These are phyloP conservation scores for Tanytarsus gracilentus DNA, from an alignment of 2,888 invertebrate genomes.

Conservation along the genomic window DNA sequence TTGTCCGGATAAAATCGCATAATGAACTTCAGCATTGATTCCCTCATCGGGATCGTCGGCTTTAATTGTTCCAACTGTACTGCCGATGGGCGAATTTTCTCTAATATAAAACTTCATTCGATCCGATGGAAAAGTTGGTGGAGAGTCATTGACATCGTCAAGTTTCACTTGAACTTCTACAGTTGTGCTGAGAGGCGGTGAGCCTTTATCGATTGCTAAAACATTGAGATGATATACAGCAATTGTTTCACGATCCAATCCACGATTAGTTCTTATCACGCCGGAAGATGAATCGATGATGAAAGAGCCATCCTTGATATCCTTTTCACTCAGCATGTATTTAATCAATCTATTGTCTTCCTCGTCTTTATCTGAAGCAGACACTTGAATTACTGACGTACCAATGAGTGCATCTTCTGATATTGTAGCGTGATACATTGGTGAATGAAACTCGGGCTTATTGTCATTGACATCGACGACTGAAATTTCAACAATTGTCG, in stretches of 20 bases:
- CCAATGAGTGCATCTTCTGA: slow-evolving; percentile 80
- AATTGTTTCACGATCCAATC: slow-evolving; percentile 83
- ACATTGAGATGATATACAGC: slow-evolving; percentile 78
- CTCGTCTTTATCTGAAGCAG: slow-evolving; percentile 75
- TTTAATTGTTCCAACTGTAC: slow-evolving; percentile 81
- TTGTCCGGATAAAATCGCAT: slow-evolving; percentile 88
- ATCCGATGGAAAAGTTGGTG: slow-evolving; percentile 81
- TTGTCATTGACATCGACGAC: slow-evolving; percentile 96
- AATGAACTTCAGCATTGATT: slow-evolving; percentile 81
- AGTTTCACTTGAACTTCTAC: slow-evolving; percentile 71
- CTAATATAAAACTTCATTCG: slow-evolving; percentile 80
- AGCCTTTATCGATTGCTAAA: slow-evolving; percentile 81
- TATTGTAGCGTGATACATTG: slow-evolving; percentile 71
- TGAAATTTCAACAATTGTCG: slow-evolving; percentile 90
- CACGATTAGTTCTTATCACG: slow-evolving; percentile 79
- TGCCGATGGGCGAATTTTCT: slow-evolving; percentile 95
- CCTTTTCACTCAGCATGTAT: slow-evolving; percentile 64
- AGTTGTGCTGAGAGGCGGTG: slow-evolving; percentile 60
- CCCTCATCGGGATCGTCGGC: slow-evolving; percentile 91
- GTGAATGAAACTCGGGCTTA: slow-evolving; percentile 74
- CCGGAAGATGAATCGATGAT: slow-evolving; percentile 88
- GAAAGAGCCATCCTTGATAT: slow-evolving; percentile 80
- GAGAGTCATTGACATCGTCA: slow-evolving; percentile 84
- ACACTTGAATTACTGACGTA: slow-evolving; percentile 66
- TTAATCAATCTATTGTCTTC: slow-evolving; percentile 80